phyloP scores from a whole-genome alignment of 2,113 vertebrate species.

The Rhinoderma darwinii region DNA sequence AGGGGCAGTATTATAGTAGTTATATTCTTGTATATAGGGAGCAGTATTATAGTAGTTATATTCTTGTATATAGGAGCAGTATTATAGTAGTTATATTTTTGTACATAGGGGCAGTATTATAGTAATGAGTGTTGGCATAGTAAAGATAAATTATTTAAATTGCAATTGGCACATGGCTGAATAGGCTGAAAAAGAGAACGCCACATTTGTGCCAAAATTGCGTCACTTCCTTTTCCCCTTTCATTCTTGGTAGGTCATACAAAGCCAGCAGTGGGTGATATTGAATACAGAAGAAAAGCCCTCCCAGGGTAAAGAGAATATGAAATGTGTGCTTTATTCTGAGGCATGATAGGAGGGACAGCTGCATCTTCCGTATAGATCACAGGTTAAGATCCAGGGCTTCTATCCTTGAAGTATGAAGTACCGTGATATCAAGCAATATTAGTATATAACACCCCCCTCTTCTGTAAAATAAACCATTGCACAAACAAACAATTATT shows the following conservation, averaged over 20 bases:
- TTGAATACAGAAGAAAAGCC: background rate
- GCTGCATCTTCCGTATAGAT: background rate
- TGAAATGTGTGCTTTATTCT: background rate
- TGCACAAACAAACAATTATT: slow-evolving; percentile 29
- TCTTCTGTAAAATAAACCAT: background rate
- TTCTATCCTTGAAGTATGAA: background rate
- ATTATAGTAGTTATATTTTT: too few relatives aligned
- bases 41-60: too few relatives aligned
- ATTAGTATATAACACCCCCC: background rate
- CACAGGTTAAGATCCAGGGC: background rate
- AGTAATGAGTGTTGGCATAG: too few relatives aligned
- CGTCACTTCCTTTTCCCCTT: too few relatives aligned
- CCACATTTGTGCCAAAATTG: too few relatives aligned
- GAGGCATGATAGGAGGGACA: background rate
- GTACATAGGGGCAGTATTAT: too few relatives aligned
- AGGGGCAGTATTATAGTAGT: background rate
- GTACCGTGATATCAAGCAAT: background rate
- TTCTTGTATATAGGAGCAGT: too few relatives aligned
- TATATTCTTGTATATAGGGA: too few relatives aligned
- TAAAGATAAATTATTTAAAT: too few relatives aligned
- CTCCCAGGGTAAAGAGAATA: background rate
- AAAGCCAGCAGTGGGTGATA: background rate
- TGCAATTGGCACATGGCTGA: too few relatives aligned
- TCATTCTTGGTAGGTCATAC: too few relatives aligned
- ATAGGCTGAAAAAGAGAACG: too few relatives aligned